These are phyloP conservation scores for Drosophila yooni DNA, from an alignment of 2,888 invertebrate genomes.

Conservation along the genomic window DNA sequence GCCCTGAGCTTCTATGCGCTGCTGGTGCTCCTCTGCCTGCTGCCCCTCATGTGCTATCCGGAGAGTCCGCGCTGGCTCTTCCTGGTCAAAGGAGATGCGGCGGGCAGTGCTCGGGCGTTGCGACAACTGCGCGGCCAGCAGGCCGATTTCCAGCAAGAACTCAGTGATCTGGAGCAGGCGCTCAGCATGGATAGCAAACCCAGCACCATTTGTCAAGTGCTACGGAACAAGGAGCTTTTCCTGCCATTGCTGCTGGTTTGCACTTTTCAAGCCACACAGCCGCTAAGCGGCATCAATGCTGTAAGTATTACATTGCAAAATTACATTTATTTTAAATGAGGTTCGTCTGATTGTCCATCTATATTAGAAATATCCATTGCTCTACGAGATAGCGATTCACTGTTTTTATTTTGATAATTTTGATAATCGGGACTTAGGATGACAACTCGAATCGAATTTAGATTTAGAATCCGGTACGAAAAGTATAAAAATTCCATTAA, in stretches of 20 bases:
- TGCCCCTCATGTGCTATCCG: slow-evolving; percentile 89
- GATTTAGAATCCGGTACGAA: not conserved
- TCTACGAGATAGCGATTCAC: not conserved
- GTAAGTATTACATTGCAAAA: slow-evolving; percentile 85
- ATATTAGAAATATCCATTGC: not conserved
- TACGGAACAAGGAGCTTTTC: slow-evolving; percentile 86
- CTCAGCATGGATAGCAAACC: slow-evolving; percentile 61
- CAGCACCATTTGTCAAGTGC: slow-evolving; percentile 87
- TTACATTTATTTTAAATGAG: not conserved
- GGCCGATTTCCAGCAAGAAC: slow-evolving; percentile 86
- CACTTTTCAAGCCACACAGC: slow-evolving; percentile 91
- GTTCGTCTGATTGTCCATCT: not conserved
- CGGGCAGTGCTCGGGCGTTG: slow-evolving; percentile 85
- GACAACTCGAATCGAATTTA: not conserved
- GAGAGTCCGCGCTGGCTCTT: slow-evolving; percentile 95
- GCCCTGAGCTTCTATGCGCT: slow-evolving; percentile 90
- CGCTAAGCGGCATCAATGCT: slow-evolving; percentile 95
- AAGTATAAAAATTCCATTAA: not conserved
- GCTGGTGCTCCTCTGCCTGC: slow-evolving; percentile 88
- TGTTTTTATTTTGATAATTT: not conserved
- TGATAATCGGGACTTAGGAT: too few species aligned
- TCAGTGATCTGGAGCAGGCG: slow-evolving; percentile 87
- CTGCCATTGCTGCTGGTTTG: slow-evolving; percentile 91
- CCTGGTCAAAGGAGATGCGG: slow-evolving; percentile 88
- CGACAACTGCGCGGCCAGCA: slow-evolving; percentile 57